A percentile compares a stretch with the other conserved stretches of the same genome.
Conservation (phyloP, 1,140 invertebrate species). For the Nymphalis io region DNA sequence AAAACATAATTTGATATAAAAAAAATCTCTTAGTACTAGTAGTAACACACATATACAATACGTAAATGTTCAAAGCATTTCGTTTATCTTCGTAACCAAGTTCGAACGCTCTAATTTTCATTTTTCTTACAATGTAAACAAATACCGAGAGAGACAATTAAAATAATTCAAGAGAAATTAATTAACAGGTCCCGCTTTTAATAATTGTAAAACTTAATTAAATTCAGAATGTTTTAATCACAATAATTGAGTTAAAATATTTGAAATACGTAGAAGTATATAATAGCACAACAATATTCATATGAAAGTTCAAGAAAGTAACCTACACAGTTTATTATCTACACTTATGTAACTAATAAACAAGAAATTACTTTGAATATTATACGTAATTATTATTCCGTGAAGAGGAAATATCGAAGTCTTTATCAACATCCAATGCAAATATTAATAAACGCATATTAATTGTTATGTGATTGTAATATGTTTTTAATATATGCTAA, state of each 20-base stretch:
- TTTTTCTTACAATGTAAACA: no score
- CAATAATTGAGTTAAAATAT: not conserved
- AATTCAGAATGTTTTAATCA: not conserved
- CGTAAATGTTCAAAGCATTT: no score
- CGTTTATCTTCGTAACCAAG: no score
- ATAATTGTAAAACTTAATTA: not conserved
- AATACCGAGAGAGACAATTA: not conserved
- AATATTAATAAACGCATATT: not conserved
- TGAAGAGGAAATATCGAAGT: slow-evolving; percentile 2
- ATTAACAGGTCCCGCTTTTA: not conserved
- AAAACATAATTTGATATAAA: no score
- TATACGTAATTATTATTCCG: not conserved
- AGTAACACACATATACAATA: no score
- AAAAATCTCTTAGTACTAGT: no score
- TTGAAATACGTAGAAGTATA: not conserved
- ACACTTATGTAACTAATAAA: not conserved
- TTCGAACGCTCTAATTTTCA: no score
- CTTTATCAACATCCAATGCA: not conserved
- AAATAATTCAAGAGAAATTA: slow-evolving; percentile 2
- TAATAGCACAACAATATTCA: no score
- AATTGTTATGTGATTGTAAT: not conserved
- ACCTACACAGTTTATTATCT: not conserved
- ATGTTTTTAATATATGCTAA: not conserved
- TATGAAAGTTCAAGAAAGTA: not conserved
- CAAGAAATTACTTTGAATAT: not conserved